These are phyloP conservation scores for Listronotus bonariensis DNA, from an alignment of 1,140 invertebrate genomes.

Conservation along the genomic window DNA sequence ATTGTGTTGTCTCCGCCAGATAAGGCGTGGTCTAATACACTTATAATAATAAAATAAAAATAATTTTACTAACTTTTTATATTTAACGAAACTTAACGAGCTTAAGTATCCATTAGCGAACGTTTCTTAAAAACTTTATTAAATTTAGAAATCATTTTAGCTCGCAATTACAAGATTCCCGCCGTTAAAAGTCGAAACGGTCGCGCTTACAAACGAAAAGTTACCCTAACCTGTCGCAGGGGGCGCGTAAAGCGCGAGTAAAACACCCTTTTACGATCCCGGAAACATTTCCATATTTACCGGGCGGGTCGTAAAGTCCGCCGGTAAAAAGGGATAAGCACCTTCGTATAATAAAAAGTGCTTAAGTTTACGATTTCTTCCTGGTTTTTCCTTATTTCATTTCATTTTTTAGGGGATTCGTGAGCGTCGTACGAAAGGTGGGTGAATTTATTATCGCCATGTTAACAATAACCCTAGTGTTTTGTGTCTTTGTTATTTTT, in stretches of 20 bases:
- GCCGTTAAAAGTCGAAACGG: conserved; percentile 20
- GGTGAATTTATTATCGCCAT: too few species aligned
- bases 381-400: conserved; percentile 11
- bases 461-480: too few species aligned
- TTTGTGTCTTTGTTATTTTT: too few species aligned
- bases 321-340: conserved; percentile 33
- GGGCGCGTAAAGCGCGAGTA: conserved; percentile 23
- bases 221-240: conserved; percentile 25
- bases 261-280: conserved; percentile 28
- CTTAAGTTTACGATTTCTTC: conserved; percentile 19
- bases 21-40: too few species aligned
- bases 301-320: too few species aligned
- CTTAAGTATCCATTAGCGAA: conserved; percentile 8
- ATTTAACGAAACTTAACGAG: too few species aligned
- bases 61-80: too few species aligned
- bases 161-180: conserved; percentile 23
- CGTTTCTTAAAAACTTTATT: conserved; percentile 9
- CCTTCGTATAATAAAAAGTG: conserved; percentile 23
- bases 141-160: conserved; percentile 29
- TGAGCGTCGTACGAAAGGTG: too few species aligned
- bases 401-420: conserved; percentile 1
- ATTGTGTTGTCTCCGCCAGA: too few species aligned
- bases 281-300: conserved; percentile 33
- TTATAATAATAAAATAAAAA: too few species aligned
- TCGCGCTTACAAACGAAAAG: conserved; percentile 21